These are phyloP conservation scores for Parthenolecanium corni DNA, from an alignment of 2,888 invertebrate species.

Conservation along the genomic window DNA sequence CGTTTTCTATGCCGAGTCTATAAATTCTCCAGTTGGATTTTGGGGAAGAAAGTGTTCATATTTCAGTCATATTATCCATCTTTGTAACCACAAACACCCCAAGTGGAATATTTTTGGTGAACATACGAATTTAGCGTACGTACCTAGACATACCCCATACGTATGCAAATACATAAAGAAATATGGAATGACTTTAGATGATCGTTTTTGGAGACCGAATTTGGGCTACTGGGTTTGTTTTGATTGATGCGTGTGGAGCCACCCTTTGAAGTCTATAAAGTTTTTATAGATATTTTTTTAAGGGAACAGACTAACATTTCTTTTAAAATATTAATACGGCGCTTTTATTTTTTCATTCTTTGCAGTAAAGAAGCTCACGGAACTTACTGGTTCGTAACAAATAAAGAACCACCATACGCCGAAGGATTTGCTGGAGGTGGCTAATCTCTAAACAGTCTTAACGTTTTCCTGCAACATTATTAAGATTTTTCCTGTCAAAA, in stretches of 20 bases:
- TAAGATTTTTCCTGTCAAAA: too few species aligned
- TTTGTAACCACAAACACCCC: constrained; percentile 33
- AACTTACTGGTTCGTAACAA: constrained; percentile 70
- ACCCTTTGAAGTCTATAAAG: too few species aligned
- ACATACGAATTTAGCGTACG: constrained; percentile 43
- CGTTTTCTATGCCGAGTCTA: constrained; percentile 49
- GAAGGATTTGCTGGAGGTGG: constrained; percentile 37
- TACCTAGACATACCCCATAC: not conserved
- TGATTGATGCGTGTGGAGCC: too few species aligned
- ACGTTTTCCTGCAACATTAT: not conserved
- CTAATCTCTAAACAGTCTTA: not conserved
- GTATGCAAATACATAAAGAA: too few species aligned
- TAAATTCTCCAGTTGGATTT: constrained; percentile 44
- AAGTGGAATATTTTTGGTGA: constrained; percentile 45
- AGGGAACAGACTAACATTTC: too few species aligned
- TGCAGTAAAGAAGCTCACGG: constrained; percentile 42
- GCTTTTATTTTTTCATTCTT: constrained; percentile 34
- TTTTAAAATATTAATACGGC: too few species aligned
- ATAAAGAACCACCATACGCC: constrained; percentile 65
- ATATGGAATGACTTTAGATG: too few species aligned
- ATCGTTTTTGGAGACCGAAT: too few species aligned
- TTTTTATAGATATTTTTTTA: too few species aligned
- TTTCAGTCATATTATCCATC: constrained; percentile 44
- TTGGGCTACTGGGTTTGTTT: too few species aligned
- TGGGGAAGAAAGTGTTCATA: constrained; percentile 45